Evolutionary conservation across 1,140 invertebrate genomes (phyloP).

Genomic region (Nephila pilipes): DNA sequence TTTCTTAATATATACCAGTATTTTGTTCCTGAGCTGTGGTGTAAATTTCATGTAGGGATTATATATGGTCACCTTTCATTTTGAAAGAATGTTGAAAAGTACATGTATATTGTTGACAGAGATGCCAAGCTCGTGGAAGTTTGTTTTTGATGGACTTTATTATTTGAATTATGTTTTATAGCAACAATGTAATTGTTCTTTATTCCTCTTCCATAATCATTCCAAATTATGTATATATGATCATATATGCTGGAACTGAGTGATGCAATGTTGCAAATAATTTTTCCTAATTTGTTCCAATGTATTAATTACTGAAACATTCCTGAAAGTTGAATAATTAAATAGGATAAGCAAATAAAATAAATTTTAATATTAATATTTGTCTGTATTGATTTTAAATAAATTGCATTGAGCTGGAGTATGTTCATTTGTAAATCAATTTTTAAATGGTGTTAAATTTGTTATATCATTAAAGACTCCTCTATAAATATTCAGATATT

Average conservation of each 20-base stretch:
- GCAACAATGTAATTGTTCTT: background rate
- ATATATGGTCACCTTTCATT: constrained; percentile 66
- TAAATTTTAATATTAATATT: background rate
- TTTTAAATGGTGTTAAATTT: background rate
- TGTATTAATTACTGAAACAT: constrained; percentile 31
- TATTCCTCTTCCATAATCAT: constrained; percentile 53
- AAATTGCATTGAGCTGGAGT: background rate
- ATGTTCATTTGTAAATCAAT: background rate
- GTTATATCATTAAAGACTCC: too few species aligned
- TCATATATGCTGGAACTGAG: constrained; percentile 11
- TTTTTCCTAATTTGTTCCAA: background rate
- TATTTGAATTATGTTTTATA: constrained; percentile 62
- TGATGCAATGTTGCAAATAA: background rate
- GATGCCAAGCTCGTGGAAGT: constrained; percentile 66
- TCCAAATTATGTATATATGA: constrained; percentile 57
- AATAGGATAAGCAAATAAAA: background rate
- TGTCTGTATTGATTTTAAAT: background rate
- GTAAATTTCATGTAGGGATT: constrained; percentile 65
- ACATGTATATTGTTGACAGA: constrained; percentile 57
- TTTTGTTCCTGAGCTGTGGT: constrained; percentile 74
- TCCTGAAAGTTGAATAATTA: constrained; percentile 20
- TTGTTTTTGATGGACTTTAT: constrained; percentile 41
- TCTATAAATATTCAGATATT: too few species aligned
- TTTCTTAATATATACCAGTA: constrained; percentile 51
- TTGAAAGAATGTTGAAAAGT: constrained; percentile 58